Percentiles rank a stretch among this genome's conserved stretches.
These are phyloP conservation scores for Watersipora subatra DNA, from an alignment of 1,140 invertebrate genomes.

Conservation along the genomic window DNA sequence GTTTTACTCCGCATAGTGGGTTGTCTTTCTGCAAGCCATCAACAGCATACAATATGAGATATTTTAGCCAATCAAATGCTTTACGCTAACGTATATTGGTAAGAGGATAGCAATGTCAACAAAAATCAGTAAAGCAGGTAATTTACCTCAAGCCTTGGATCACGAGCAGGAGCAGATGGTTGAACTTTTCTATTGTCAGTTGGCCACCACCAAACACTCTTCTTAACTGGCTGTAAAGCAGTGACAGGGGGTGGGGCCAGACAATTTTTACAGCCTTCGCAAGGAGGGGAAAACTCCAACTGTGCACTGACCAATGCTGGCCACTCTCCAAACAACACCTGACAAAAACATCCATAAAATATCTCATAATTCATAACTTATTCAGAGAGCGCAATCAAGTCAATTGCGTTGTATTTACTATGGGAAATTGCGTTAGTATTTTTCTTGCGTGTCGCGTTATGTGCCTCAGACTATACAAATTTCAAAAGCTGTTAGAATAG, in stretches of 20 bases:
- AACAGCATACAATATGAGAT: background rate
- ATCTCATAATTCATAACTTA: background rate
- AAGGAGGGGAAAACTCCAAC: conserved; percentile 61
- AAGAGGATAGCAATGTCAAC: too few relatives aligned
- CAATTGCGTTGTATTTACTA: too few relatives aligned
- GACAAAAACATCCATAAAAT: background rate
- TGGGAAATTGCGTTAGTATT: too few relatives aligned
- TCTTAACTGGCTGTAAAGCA: background rate
- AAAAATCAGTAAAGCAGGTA: too few relatives aligned
- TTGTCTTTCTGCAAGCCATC: background rate
- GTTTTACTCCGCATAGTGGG: background rate
- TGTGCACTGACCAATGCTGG: conserved; percentile 54
- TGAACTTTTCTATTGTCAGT: background rate
- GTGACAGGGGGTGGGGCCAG: conserved; percentile 20
- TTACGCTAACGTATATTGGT: too few relatives aligned
- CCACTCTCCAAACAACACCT: conserved; percentile 39
- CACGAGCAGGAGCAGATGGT: background rate
- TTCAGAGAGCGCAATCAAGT: background rate
- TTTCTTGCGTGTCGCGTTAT: too few relatives aligned
- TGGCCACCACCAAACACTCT: background rate
- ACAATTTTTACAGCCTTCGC: conserved; percentile 68
- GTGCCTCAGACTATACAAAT: too few relatives aligned
- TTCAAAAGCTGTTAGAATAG: too few relatives aligned
- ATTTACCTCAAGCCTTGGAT: background rate
- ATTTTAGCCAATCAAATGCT: too few relatives aligned